Evolutionary conservation across 2,113 vertebrate genomes (phyloP).

Genomic region (Alligator sinensis): DNA sequence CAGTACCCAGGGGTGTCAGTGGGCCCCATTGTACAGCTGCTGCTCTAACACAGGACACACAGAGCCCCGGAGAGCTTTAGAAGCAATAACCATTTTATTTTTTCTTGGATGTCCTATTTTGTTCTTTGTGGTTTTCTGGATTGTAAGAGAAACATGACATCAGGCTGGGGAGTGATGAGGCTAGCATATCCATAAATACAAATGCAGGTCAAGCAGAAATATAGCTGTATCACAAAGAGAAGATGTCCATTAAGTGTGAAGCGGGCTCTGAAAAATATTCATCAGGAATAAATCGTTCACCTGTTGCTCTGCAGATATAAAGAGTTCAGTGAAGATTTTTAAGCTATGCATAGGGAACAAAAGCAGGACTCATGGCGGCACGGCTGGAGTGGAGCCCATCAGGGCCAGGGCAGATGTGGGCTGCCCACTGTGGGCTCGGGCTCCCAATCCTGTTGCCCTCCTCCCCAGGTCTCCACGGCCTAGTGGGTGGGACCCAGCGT

Average conservation of each 20-base stretch:
- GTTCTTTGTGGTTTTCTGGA: not conserved
- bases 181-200: not conserved
- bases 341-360: too few relatives aligned
- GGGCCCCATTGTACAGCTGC: not conserved
- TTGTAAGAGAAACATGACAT: fast-evolving
- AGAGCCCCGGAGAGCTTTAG: not conserved
- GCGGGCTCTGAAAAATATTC: not conserved
- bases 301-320: not conserved
- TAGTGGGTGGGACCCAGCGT: too few relatives aligned
- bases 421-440: too few relatives aligned
- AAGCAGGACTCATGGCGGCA: too few relatives aligned
- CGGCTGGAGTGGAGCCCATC: too few relatives aligned
- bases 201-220: not conserved
- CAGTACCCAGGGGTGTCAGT: too few relatives aligned
- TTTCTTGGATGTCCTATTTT: fast-evolving
- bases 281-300: not conserved
- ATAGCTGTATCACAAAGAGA: not conserved
- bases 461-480: not conserved
- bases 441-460: not conserved
- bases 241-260: not conserved
- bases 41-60: not conserved
- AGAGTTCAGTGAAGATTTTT: not conserved
- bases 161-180: not conserved
- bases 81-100: not conserved
- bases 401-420: too few relatives aligned